Evolutionary conservation across 2,113 vertebrate species (phyloP).

Genomic region (Sinocyclocheilus grahami): DNA sequence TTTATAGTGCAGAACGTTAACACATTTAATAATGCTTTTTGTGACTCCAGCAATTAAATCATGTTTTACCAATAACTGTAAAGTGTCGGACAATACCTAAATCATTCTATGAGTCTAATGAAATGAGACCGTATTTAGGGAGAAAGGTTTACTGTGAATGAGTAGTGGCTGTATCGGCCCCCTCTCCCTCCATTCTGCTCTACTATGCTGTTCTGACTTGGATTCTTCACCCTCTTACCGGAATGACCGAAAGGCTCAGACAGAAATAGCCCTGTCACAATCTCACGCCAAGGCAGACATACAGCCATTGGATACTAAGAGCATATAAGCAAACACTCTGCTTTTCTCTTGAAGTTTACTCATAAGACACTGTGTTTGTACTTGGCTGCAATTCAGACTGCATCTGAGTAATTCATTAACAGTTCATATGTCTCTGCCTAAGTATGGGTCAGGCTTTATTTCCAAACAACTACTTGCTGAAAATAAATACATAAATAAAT

Average conservation of each 20-base stretch:
- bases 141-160: slow-evolving; percentile 1
- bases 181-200: neutral
- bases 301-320: neutral
- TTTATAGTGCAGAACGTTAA: neutral
- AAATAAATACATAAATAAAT: too few species aligned
- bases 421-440: neutral
- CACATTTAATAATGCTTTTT: neutral
- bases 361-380: neutral
- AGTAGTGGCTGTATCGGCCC: neutral
- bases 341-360: neutral
- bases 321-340: too few species aligned
- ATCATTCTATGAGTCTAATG: neutral
- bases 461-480: neutral
- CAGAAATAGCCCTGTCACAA: slow-evolving; percentile 70
- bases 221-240: slow-evolving; percentile 62
- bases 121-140: neutral
- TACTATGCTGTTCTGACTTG: slow-evolving; percentile 5
- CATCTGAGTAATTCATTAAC: neutral
- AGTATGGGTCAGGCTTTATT: neutral
- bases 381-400: too few species aligned
- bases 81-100: neutral
- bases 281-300: slow-evolving; percentile 42
- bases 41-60: neutral
- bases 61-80: neutral
- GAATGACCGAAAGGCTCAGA: slow-evolving; percentile 61